Conservation (phyloP, 2,113 vertebrate genomes). For the Todiramphus chloris region DNA sequence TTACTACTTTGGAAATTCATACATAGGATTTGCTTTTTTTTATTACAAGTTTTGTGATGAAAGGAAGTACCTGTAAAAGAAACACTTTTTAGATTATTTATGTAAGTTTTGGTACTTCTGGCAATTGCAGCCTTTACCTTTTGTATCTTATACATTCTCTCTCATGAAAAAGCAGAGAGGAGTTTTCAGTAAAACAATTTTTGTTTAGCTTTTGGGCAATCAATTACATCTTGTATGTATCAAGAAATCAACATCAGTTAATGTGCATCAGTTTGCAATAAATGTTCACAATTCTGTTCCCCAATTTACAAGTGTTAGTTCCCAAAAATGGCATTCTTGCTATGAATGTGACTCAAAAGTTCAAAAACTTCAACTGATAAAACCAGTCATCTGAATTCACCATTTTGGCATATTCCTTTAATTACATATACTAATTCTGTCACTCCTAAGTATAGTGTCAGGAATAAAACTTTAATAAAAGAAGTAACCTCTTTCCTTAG, state of each 20-base stretch:
- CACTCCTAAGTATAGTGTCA: background rate
- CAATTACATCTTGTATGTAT: background rate
- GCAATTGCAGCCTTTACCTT: background rate
- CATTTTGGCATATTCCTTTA: background rate
- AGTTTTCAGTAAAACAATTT: background rate
- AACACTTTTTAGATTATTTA: background rate
- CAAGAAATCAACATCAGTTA: background rate
- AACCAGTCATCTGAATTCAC: background rate
- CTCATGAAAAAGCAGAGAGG: background rate
- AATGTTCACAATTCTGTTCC: background rate
- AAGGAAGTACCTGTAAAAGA: rapidly evolving
- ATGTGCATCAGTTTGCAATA: background rate
- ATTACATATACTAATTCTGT: background rate
- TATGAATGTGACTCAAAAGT: background rate
- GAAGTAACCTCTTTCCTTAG: rapidly evolving
- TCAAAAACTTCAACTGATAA: background rate
- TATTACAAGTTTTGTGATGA: background rate
- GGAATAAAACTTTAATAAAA: background rate
- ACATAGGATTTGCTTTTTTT: background rate
- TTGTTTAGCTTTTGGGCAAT: background rate
- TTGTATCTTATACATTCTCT: rapidly evolving
- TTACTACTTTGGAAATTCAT: background rate
- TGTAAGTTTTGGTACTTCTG: background rate
- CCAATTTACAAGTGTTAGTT: background rate
- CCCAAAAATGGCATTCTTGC: background rate